Evolutionary conservation across 2,797 vertebrate species (phyloP).

Genomic region (Xiphophorus birchmanni): DNA sequence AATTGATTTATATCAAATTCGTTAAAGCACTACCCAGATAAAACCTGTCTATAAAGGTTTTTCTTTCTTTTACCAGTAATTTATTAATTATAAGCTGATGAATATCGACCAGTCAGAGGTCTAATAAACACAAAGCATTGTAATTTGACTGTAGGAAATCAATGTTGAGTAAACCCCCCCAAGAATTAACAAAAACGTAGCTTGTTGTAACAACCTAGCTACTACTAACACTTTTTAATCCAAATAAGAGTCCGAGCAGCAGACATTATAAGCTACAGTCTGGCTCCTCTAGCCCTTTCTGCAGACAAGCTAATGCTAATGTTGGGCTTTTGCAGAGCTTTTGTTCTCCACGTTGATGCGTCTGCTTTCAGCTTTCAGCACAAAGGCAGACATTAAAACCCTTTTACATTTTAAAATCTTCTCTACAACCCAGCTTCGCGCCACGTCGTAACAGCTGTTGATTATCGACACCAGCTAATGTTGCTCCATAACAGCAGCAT

Average conservation of each 20-base stretch:
- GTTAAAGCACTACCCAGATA: not conserved
- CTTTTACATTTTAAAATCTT: not conserved
- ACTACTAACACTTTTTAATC: not conserved
- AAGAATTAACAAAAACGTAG: not conserved
- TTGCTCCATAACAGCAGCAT: constrained; percentile 7
- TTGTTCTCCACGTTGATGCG: not conserved
- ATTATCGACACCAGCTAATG: constrained; percentile 4
- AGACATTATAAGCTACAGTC: not conserved
- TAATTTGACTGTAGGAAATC: not conserved
- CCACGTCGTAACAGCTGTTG: not conserved
- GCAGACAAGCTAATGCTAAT: constrained; percentile 47
- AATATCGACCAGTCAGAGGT: not conserved
- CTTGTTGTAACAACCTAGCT: not conserved
- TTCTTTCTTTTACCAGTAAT: not conserved
- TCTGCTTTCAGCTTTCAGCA: not conserved
- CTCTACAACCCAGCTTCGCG: accelerated
- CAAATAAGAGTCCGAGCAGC: not conserved
- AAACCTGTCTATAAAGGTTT: not conserved
- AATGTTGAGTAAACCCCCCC: not conserved
- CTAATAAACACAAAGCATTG: not conserved
- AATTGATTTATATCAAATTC: not conserved
- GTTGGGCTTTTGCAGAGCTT: not conserved
- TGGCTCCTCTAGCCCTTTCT: not conserved
- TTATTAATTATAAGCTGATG: not conserved
- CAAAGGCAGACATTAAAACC: not conserved